Base-by-base conservation (phyloP, 2,797 vertebrate genomes). In the Poecilia velifera region DNA sequence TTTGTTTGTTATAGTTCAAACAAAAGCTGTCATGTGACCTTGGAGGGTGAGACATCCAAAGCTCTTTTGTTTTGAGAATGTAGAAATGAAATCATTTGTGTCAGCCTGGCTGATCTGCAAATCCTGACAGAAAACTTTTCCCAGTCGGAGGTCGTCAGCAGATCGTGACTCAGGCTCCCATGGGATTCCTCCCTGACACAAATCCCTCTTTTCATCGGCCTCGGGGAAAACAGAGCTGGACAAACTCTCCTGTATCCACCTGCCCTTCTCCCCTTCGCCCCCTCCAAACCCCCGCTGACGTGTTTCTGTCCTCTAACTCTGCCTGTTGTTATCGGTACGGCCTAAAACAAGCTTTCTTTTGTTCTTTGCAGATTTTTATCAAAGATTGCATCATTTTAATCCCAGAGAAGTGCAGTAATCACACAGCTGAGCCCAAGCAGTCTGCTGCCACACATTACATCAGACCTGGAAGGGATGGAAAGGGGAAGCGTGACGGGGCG, bases 351-450 rank as follows among this genome's bases (percentile, higher is more conserved):
- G 64, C 72, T 73, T 49, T 82, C 79, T 84, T 83, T 91, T 89
- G 82, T 87, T 89, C 81, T 88, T 59, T 22, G 34, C 78, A 53
- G 83, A 86, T 73, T 91, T 90, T 85, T 74, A 86, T 85, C 64
- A 13, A 1, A 62, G 76, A 57, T 90, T 91, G 79, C 86, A 82
- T 93, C 88, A 89, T 81, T 70, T 70, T 43, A 77, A 84, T 18
- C 86, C 82, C 76, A 66, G 76, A 78, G 80, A 53, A 80, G 78
- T 88, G 89, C 2, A 72, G 87, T 79, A 86, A 91, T 77, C 64
- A 34, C 9, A 49, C 78, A 14, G 49, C 0, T 6, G 74, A 79
- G 83, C 77, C 76, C 72, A 71, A 28, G n/a, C 46, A 64, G 41
- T 41, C 1, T 6, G 16, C 76, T 46, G 53, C 45, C 73, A 74